phyloP scores from a whole-genome alignment of 2,888 invertebrate genomes.

The Lithosia quadra region DNA sequence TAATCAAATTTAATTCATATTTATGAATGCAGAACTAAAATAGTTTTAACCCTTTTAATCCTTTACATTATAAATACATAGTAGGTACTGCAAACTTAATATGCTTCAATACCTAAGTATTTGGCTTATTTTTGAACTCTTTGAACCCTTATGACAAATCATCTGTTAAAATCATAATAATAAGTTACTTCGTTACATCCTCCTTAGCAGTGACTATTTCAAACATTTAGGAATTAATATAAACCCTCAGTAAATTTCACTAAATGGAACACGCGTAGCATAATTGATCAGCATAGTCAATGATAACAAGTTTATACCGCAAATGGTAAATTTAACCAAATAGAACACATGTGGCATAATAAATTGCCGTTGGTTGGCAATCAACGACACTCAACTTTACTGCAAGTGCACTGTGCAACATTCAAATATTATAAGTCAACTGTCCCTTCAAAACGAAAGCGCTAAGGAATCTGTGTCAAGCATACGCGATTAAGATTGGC shows the following conservation, averaged over 20 bases:
- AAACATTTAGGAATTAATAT: background rate
- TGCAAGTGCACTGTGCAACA: background rate
- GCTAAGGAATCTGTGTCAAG: constrained; percentile 23
- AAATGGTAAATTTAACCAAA: background rate
- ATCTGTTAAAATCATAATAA: no score
- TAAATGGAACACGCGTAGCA: background rate
- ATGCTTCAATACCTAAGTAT: background rate
- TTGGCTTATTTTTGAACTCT: no score
- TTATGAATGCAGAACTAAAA: no score
- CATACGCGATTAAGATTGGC: constrained; percentile 34
- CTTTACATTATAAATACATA: no score
- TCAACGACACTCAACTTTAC: background rate
- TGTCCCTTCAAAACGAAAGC: background rate
- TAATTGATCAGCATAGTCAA: background rate
- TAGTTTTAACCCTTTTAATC: no score
- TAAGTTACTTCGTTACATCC: no score
- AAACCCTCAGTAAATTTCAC: background rate
- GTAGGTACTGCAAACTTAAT: background rate
- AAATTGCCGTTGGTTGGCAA: background rate
- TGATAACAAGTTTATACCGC: background rate
- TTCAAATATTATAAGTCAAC: background rate
- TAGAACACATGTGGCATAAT: background rate
- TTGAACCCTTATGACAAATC: background rate
- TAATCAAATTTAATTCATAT: no score
- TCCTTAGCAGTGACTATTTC: background rate